Evolutionary conservation across 1,140 invertebrate genomes (phyloP).

Genomic region (Heliothis virescens): DNA sequence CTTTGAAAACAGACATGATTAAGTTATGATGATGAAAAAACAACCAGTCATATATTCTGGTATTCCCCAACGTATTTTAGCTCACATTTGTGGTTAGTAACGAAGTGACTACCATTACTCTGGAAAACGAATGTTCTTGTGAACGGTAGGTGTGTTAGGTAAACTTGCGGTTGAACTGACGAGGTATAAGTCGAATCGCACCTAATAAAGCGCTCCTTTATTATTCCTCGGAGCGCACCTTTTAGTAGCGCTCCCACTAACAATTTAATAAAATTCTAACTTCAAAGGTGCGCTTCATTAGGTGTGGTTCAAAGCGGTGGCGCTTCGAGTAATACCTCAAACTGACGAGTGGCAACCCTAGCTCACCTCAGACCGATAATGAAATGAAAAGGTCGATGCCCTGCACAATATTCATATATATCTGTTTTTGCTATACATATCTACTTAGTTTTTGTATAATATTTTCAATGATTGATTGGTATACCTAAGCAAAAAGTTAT

Average conservation of each 20-base stretch:
- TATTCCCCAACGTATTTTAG: neutral
- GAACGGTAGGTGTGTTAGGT: neutral
- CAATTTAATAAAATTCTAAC: no score
- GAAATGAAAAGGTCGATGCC: conserved; percentile 30
- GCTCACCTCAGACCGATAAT: conserved; percentile 27
- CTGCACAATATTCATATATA: neutral
- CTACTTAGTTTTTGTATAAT: conserved; percentile 7
- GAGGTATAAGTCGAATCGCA: no score
- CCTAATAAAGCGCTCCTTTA: no score
- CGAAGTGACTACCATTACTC: neutral
- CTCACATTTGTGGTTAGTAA: neutral
- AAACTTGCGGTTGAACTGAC: neutral
- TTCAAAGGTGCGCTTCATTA: no score
- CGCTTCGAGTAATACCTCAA: no score
- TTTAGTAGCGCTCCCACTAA: no score
- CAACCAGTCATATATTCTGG: no score
- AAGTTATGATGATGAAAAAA: no score
- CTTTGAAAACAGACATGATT: no score
- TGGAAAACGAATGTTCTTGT: neutral
- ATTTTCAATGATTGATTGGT: conserved; percentile 27
- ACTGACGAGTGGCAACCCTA: neutral
- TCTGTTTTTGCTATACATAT: conserved; percentile 25
- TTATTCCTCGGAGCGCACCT: no score
- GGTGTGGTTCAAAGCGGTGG: no score
- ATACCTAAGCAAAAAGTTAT: conserved; percentile 4